Base-by-base conservation (phyloP, 2,113 vertebrate genomes). In the Crotalus helleri region DNA sequence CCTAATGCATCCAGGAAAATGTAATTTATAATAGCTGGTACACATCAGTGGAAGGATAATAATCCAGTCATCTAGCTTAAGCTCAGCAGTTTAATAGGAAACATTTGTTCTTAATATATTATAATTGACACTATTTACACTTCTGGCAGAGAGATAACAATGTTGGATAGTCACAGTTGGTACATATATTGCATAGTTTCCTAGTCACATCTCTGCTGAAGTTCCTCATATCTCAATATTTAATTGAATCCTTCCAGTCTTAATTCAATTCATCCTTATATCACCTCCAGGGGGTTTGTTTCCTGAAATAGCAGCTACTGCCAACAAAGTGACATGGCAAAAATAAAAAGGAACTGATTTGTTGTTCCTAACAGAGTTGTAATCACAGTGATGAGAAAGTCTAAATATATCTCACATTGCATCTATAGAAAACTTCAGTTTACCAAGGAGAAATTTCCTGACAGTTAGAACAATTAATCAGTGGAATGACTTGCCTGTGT, bases 21-120 rank as follows among this genome's bases (percentile, higher is more conserved):
- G 24, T 17, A 90, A 88, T 5, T 11, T 21, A 53, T 53, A 19
- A 1, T 4, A 61, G 81, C 21, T 91, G 4, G n/a, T 61, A 39
- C 10, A n/a, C 0, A 3, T 51, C 29, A 87, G 1, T 61, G 54
- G 46, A 51, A 23, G 3, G 24, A 19, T 2, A 90, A 85, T 33
- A 1, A 92, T 24, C 0, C 9, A 85, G 54, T 54, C 2, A n/a
- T 89, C 5, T 0, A 0, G 1, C 90, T 90, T 88, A 44, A 19
- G 69, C 10, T 85, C 53, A 87, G 44, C 0, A 87, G 51, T 57
- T 90, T 49, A 23, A 90, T 49, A 55, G 0, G 88, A 39, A 93
- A n/a, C 92, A 93, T 86, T 55, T 90, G 57, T 61, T 90, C 69
- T 86, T 86, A 54, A 61, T 93, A 53, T 55, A 61, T 53, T 86